phyloP scores from a whole-genome alignment of 2,888 invertebrate species.

The Nomada fucata region DNA sequence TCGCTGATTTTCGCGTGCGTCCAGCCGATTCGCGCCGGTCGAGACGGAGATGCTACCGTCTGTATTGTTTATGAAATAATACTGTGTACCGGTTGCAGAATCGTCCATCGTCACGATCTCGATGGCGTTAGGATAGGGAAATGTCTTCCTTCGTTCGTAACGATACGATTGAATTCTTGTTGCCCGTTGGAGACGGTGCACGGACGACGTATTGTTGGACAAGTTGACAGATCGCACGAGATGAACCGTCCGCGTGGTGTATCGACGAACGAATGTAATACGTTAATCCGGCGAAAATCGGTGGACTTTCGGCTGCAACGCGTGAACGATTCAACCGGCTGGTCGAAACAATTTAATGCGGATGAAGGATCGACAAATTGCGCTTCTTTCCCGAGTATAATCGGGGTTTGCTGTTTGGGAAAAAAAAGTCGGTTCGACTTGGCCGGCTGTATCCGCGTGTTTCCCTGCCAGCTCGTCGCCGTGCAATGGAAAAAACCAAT shows the following conservation, averaged over 20 bases:
- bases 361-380: conserved; percentile 62
- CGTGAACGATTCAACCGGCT: conserved; percentile 41
- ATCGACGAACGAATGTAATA: not conserved
- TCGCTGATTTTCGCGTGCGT: not conserved
- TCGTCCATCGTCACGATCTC: conserved; percentile 26
- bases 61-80: conserved; percentile 50
- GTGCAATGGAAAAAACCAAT: conserved; percentile 72
- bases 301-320: conserved; percentile 15
- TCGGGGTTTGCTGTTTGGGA: conserved; percentile 59
- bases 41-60: not conserved
- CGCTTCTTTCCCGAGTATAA: conserved; percentile 63
- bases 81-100: not conserved
- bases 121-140: conserved; percentile 18
- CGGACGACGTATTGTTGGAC: not conserved
- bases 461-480: conserved; percentile 68
- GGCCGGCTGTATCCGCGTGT: conserved; percentile 59
- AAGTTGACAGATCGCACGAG: too few species aligned
- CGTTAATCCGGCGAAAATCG: not conserved
- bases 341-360: conserved; percentile 58
- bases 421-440: conserved; percentile 52
- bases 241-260: not conserved
- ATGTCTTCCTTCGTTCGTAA: not conserved
- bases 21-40: not conserved
- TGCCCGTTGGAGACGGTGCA: not conserved
- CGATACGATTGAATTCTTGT: not conserved